Percentiles rank a stretch among this genome's conserved stretches.
These are phyloP conservation scores for Meloe dianella DNA, from an alignment of 2,888 invertebrate genomes.

Conservation along the genomic window DNA sequence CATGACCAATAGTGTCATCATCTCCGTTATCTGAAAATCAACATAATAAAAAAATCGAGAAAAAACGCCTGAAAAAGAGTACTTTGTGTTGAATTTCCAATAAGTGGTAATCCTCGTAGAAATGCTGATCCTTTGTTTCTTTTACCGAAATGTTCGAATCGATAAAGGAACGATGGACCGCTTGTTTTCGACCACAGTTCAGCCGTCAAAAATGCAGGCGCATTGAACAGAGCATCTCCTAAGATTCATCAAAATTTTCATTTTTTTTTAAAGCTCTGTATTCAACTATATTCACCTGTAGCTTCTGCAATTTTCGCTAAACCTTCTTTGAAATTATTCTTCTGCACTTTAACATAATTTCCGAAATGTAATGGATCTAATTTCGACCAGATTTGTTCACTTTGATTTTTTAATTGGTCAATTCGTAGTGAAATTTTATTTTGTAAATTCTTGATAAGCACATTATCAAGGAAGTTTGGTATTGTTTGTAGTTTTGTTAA, in stretches of 20 bases:
- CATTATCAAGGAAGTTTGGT: constrained; percentile 58
- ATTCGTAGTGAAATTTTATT: constrained; percentile 19
- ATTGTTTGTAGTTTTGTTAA: constrained; percentile 53
- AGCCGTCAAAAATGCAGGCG: constrained; percentile 75
- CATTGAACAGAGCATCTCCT: constrained; percentile 78
- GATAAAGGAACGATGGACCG: constrained; percentile 73
- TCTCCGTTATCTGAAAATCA: no score
- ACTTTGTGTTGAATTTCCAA: constrained; percentile 58
- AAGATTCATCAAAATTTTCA: constrained; percentile 31
- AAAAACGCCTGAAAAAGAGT: no score
- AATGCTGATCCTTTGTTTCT: constrained; percentile 69
- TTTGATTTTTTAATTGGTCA: constrained; percentile 22
- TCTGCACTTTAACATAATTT: constrained; percentile 51
- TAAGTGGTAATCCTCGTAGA: constrained; percentile 70
- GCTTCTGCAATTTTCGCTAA: constrained; percentile 67
- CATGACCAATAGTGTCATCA: constrained; percentile 66
- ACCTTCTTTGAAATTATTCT: constrained; percentile 56
- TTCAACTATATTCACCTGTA: constrained; percentile 58
- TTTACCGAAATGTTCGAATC: constrained; percentile 75
- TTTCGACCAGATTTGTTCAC: neutral
- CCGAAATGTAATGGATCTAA: constrained; percentile 50
- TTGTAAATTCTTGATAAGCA: constrained; percentile 58
- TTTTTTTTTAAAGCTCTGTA: neutral
- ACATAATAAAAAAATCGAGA: no score
- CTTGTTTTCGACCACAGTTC: constrained; percentile 70